Conservation (phyloP, 1,140 invertebrate genomes). For the Caenorhabditis inopinata region DNA sequence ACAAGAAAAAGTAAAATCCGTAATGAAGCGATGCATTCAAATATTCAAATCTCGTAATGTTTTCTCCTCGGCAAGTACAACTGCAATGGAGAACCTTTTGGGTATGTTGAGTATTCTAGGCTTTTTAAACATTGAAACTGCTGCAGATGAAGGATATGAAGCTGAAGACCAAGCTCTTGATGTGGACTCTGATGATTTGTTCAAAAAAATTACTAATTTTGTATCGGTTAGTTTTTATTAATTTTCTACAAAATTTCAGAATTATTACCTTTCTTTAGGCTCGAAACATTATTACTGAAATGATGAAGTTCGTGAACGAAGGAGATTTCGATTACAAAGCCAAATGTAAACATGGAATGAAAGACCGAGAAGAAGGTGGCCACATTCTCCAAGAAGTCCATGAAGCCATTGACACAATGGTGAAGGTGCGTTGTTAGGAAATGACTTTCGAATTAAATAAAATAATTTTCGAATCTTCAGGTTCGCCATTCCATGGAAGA, state of each 20-base stretch:
- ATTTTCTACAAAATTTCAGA: too few relatives aligned
- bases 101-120: slow-evolving; percentile 1
- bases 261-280: neutral
- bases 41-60: slow-evolving; percentile 54
- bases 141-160: slow-evolving; percentile 21
- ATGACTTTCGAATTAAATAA: slow-evolving; percentile 38
- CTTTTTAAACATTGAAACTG: neutral
- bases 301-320: slow-evolving; percentile 47
- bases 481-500: slow-evolving; percentile 33
- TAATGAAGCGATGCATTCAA: slow-evolving; percentile 57
- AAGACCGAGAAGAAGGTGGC: slow-evolving; percentile 46
- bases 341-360: neutral
- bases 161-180: slow-evolving; percentile 13
- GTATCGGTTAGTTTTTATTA: neutral
- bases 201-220: neutral
- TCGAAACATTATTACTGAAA: slow-evolving; percentile 37
- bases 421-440: slow-evolving; percentile 40
- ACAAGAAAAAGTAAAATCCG: slow-evolving; percentile 52
- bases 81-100: slow-evolving; percentile 29
- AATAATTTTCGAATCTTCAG: neutral
- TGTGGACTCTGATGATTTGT: slow-evolving; percentile 2
- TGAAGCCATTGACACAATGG: slow-evolving; percentile 47
- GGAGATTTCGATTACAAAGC: neutral
- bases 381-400: slow-evolving; percentile 51
- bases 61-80: slow-evolving; percentile 46